phyloP scores from a whole-genome alignment of 2,113 vertebrate species.

The Mobula hypostoma region DNA sequence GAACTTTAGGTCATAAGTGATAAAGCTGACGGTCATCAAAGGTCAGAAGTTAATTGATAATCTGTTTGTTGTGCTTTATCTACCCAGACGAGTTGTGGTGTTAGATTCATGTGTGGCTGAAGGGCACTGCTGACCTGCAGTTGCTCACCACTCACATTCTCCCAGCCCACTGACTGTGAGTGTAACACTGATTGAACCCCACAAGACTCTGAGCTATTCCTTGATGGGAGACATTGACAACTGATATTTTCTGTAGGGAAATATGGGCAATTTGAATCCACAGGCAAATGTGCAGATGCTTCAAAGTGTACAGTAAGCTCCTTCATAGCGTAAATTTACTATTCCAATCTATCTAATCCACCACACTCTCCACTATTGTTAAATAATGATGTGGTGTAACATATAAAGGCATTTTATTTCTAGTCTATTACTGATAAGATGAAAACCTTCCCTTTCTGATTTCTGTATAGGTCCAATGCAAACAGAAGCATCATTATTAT shows the following conservation, averaged over 20 bases:
- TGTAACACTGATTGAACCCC: not conserved
- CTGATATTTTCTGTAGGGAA: not conserved
- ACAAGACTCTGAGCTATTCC: not conserved
- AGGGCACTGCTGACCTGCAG: not conserved
- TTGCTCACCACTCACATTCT: not conserved
- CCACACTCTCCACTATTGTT: not conserved
- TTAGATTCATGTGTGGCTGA: constrained; percentile 4
- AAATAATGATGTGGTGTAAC: not conserved
- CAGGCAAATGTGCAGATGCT: not conserved
- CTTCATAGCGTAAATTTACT: not conserved
- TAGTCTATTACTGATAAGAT: not conserved
- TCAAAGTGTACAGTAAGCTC: not conserved
- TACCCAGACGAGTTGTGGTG: not conserved
- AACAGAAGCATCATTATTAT: not conserved
- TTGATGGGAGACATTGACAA: not conserved
- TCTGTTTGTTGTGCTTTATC: not conserved
- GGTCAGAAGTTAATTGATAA: constrained; percentile 26
- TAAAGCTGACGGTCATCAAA: not conserved
- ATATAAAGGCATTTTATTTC: not conserved
- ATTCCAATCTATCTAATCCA: not conserved
- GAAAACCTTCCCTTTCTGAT: not conserved
- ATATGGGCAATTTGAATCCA: not conserved
- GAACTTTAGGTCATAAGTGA: not conserved
- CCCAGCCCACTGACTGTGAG: not conserved
- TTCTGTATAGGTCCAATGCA: not conserved